Evolutionary conservation across 1,140 invertebrate genomes (phyloP), one percentile per base, ranked within the genome.

Genomic region (Camponotus vicinus): DNA sequence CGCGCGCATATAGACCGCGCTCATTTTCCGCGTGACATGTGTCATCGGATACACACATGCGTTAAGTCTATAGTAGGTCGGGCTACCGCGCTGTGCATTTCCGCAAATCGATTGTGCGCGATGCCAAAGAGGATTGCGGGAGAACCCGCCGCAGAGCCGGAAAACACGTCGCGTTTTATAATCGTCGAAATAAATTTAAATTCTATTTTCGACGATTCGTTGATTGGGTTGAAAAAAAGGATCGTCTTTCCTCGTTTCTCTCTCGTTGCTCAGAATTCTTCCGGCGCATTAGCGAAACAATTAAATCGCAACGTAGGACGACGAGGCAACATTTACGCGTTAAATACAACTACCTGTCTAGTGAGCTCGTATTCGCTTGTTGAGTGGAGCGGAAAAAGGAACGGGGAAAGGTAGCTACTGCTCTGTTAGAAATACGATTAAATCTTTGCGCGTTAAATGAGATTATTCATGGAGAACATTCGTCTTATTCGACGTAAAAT

Each of bases 281-380:
- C 77, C 42, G 49, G 80, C 89, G 85, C 88, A 92, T 91, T 89
- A 90, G 83, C 69, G 63, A 87, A 90, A 89, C 90, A 91, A 92
- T 92, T 90, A 92, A 91, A 90, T 92, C 88, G 90, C 89, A 90
- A 90, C 71, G 86, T 88, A 90, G 90, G 89, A 63, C 88, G 88
- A 89, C 87, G 75, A 87, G 82, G 63, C 82, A 57, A 69, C 89
- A 42, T 49, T 75, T 64, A 52, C 49, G 42, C 77, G 27, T 57
- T 79, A 88, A 88, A 83, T 88, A 75, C 73, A 77, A 73, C 59
- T 77, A 57, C 73, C 70, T 69, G 27, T 45, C 52, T 57, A 52
- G 61, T 40, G 37, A 83, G 55, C 55, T 73, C 40, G 79, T 27
- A 49, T 42, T 61, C 69, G 55, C n/a, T 73, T 83, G 66, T 45